Evolutionary conservation across 2,797 vertebrate species (phyloP), one percentile per base, ranked within the genome.

Genomic region (Urophycis tenuis): DNA sequence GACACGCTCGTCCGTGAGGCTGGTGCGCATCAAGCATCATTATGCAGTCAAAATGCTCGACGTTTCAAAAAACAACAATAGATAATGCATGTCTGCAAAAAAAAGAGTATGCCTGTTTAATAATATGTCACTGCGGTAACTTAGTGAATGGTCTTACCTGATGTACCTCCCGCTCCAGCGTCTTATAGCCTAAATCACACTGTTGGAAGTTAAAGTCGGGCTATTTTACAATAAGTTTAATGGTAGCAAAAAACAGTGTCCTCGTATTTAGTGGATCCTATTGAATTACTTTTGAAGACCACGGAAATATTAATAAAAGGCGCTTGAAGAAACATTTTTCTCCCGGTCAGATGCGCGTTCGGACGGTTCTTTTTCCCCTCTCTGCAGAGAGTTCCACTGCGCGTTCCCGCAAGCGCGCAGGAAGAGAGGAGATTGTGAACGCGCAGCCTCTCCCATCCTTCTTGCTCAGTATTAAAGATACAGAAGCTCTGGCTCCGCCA

Each of bases 371-470:
- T 90, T 83, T 15, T 76, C 87, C 85, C 74, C 77, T 70, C 81
- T 84, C 82, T 76, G 19, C 82, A 89, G 86, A 84, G 85, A 75
- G 84, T 80, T 86, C 82, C 87, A 60, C 32, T 84, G 93, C 93
- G 93, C 93, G 93, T 83, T 81, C 92, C 88, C 91, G 92, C 77
- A 79, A 84, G 78, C 81, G 79, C 77, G 72, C 78, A 86, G 84
- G 81, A 84, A 91, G 85, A 76, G 76, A 86, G 81, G 80, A 78
- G 79, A 4, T 15, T 80, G 87, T 85, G 92, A 89, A 91, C 94
- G 94, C 93, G 91, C 90, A 92, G 92, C 92, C 92, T 94, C 93
- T 94, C 93, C 95, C 93, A 92, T 92, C 90, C 86, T 64, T 77
- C 80, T 77, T 83, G 80, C 53, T 81, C 81, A 79, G 84, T 85